Evolutionary conservation across 2,797 vertebrate species (phyloP), one percentile per base, ranked within the genome.

Genomic region (Syngnathus acus): DNA sequence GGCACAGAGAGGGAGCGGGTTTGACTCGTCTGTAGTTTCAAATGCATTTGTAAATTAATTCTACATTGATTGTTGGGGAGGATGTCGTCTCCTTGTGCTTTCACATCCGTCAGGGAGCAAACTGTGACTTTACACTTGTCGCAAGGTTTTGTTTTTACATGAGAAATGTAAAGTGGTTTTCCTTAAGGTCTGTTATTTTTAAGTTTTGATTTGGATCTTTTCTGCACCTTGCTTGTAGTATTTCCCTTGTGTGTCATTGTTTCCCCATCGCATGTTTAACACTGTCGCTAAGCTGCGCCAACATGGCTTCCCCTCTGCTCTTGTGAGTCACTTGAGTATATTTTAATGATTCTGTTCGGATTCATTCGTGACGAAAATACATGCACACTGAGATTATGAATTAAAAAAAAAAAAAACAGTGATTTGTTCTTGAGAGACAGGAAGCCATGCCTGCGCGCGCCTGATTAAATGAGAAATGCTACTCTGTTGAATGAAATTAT

Each of bases 401-500:
- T 76, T 10, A 8, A 42, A 63, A 50, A 9, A 42, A 63, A 51
- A 45, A 51, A 21, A 72, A 57, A n/a, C 11, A 39, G 23, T 66
- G 66, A 42, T 16, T 16, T 57, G 32, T 16, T 17, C 14, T 58
- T 9, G 55, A 58, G 26, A 70, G 81, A 76, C 48, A 67, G 82
- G 79, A 83, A 82, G 72, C 64, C 74, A 69, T 65, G 53, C 6
- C 59, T 62, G 48, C 64, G 67, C 70, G 70, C 32, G 64, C 69
- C 75, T 73, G 9, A 26, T 75, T 82, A 71, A n/a, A 82, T 65
- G 81, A 85, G 82, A 84, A 78, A 83, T 79, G 84, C 86, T 89
- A 89, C 79, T 80, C 76, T 71, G 75, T 85, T 80, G 70, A 83
- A 89, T 87, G 72, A 89, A 87, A 88, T 86, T 87, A 89, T 90